Evolutionary conservation across 2,113 vertebrate species (phyloP), one percentile per base, ranked within the genome.

Genomic region (Baryphthengus martii): DNA sequence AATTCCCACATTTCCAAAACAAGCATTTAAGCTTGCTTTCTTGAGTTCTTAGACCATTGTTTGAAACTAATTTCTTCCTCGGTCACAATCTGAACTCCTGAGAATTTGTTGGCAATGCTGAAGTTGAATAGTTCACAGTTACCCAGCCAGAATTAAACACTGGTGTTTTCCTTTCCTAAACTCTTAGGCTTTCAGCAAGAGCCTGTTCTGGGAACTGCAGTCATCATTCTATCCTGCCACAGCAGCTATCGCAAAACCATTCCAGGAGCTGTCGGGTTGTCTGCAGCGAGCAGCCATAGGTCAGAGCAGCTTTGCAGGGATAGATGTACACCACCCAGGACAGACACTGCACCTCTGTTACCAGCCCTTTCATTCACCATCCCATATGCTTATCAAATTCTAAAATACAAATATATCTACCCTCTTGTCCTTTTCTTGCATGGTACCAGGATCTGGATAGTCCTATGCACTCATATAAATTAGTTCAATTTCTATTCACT

Each of bases 21-120:
- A 55, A 55, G 8, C 13, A 1, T 19, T 37, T 47, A 7, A 4
- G 11, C 7, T 20, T 52, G 7, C 10, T 40, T 31, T 85, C 6
- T 9, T 4, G 9, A 11, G 16, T 3, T 16, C 16, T 14, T 50
- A 31, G 10, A 4, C 21, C 44, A 1, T 16, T 17, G 11, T 18
- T 56, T 47, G 15, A 28, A 67, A 5, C 18, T 4, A 5, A 1
- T 61, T 84, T 75, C 37, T 70, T 35, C 1, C 16, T 44, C 73
- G 10, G 55, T 13, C 44, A 11, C 53, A 59, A 8, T 11, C 2
- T 2, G 9, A 66, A 11, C 31, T 25, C 18, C 13, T 8, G 17
- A 9, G 17, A 3, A 0, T 37, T 44, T 67, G 9, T 24, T 40
- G 50, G 6, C 47, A 8, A 0, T 17, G 1, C 1, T 45, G 49